phyloP scores from a whole-genome alignment of 1,140 invertebrate species.

The Cydia splendana region DNA sequence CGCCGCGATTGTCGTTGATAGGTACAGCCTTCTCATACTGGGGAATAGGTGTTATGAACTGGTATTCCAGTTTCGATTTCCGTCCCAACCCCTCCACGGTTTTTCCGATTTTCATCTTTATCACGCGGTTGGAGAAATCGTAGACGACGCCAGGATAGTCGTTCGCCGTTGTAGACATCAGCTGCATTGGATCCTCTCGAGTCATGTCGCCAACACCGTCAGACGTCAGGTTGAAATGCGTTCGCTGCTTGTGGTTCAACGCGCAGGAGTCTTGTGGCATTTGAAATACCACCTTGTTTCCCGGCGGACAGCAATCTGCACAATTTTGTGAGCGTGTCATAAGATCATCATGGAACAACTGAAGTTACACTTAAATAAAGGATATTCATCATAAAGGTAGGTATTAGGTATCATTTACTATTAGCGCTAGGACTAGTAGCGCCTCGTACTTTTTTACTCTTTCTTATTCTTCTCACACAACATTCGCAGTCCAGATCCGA shows the following conservation, averaged over 20 bases:
- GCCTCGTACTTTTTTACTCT: background rate
- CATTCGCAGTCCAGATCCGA: conserved; percentile 68
- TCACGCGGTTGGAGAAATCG: conserved; percentile 68
- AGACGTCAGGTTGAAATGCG: conserved; percentile 65
- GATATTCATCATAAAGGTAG: background rate
- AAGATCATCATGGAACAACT: conserved; percentile 14
- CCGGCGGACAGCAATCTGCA: conserved; percentile 73
- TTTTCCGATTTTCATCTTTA: conserved; percentile 69
- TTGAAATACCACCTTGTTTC: conserved; percentile 73
- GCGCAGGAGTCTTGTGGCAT: conserved; percentile 64
- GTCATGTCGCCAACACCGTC: conserved; percentile 65
- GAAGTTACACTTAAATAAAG: conserved; percentile 1
- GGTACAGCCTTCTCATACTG: conserved; percentile 57
- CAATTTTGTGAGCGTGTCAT: conserved; percentile 49
- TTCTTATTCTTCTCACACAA: conserved; percentile 46
- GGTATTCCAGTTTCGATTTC: conserved; percentile 70
- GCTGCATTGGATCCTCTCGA: conserved; percentile 63
- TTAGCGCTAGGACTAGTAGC: background rate
- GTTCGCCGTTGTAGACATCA: conserved; percentile 52
- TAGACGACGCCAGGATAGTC: conserved; percentile 64
- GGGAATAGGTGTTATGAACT: conserved; percentile 65
- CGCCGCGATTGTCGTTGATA: conserved; percentile 61
- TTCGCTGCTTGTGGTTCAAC: conserved; percentile 62
- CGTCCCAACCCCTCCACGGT: conserved; percentile 65
- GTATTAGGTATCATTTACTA: background rate